Evolutionary conservation across 53 echinoderm and acorn worm species (phyloP).

Genomic region (Stichopus horrens): DNA sequence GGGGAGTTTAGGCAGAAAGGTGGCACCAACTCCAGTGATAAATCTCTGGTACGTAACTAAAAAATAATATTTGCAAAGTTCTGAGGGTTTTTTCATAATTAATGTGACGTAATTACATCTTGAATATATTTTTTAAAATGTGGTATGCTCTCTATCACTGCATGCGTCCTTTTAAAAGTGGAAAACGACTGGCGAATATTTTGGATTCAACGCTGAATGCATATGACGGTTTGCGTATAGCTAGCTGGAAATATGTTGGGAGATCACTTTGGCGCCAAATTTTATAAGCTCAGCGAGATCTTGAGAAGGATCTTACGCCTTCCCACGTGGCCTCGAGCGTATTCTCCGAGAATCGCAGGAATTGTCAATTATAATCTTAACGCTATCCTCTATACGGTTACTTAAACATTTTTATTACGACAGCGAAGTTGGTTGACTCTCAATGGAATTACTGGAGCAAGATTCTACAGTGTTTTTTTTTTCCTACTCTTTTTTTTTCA

Average conservation of each 20-base stretch:
- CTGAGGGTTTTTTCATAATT: too few relatives aligned
- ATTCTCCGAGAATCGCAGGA: conserved; percentile 28
- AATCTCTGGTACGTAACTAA: too few relatives aligned
- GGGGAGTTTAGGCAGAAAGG: too few relatives aligned
- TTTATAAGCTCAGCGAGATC: conserved; percentile 37
- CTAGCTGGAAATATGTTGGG: conserved; percentile 5
- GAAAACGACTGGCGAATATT: too few relatives aligned
- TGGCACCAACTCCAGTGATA: too few relatives aligned
- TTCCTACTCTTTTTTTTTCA: neutral
- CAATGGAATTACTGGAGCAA: conserved; percentile 35
- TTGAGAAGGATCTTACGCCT: conserved; percentile 39
- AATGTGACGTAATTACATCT: too few relatives aligned
- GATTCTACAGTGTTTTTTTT: neutral
- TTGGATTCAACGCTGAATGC: too few relatives aligned
- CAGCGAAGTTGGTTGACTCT: neutral
- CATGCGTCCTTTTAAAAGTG: too few relatives aligned
- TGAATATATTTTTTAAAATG: too few relatives aligned
- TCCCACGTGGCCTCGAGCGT: conserved; percentile 42
- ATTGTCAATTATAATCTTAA: conserved; percentile 41
- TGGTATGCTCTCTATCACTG: too few relatives aligned
- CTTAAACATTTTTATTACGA: conserved; percentile 19
- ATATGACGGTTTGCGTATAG: too few relatives aligned
- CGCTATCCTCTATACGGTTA: conserved; percentile 23
- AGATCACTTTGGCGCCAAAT: conserved; percentile 41
- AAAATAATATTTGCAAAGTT: too few relatives aligned